A percentile compares a stretch with the other conserved stretches of the same genome.
Conservation (phyloP, 2,797 vertebrate species). For the Austrolebias charrua region DNA sequence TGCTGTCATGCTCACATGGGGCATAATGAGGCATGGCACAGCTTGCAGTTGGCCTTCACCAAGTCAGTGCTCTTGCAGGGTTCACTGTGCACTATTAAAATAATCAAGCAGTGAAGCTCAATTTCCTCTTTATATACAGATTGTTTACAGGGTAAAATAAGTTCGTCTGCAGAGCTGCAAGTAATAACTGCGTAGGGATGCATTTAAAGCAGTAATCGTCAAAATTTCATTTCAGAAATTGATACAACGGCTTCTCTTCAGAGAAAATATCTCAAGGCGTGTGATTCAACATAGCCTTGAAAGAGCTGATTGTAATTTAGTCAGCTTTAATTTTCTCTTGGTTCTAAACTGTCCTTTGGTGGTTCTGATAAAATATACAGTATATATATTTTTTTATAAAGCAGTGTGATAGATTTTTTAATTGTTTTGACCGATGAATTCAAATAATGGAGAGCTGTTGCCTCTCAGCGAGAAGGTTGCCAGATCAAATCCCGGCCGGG, state of each 20-base stretch:
- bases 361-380: no score
- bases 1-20: slow-evolving; percentile 25
- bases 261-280: background rate
- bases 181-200: slow-evolving; percentile 5
- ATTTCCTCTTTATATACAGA: slow-evolving; percentile 17
- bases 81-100: slow-evolving; percentile 22
- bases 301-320: no score
- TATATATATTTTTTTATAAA: no score
- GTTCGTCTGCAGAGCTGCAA: slow-evolving; percentile 6
- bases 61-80: slow-evolving; percentile 10
- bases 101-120: slow-evolving; percentile 5
- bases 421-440: no score
- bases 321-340: no score
- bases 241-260: background rate
- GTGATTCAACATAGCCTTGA: no score
- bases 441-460: no score
- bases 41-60: slow-evolving; percentile 42
- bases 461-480: no score
- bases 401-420: no score
- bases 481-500: no score
- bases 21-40: slow-evolving; percentile 43
- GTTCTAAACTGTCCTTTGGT: no score
- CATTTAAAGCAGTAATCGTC: slow-evolving; percentile 16
- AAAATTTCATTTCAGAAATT: slow-evolving; percentile 8
- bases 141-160: slow-evolving; percentile 19